Evolutionary conservation across 2,888 invertebrate species (phyloP).

Genomic region (Sabatieria punctata): DNA sequence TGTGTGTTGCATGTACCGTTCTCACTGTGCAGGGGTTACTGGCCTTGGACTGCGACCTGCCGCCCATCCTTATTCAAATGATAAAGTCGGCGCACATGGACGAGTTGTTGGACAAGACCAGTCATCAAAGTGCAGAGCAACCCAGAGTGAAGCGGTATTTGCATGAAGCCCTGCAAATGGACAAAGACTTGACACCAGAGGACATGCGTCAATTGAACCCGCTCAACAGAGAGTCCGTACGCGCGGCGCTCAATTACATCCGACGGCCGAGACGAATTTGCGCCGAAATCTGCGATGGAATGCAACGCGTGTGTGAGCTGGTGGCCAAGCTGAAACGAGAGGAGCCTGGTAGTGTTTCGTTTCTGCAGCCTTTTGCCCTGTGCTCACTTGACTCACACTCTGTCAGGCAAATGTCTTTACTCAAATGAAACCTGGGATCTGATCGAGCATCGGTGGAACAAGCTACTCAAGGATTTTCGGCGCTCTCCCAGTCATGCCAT

Average conservation of each 20-base stretch:
- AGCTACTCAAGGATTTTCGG: slow-evolving; percentile 91
- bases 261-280: slow-evolving; percentile 84
- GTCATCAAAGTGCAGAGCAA: slow-evolving; percentile 46
- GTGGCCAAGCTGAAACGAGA: too few relatives aligned
- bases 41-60: slow-evolving; percentile 86
- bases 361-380: too few relatives aligned
- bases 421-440: slow-evolving; percentile 96
- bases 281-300: slow-evolving; percentile 62
- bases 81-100: slow-evolving; percentile 89
- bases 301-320: too few relatives aligned
- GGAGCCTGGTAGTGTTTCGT: too few relatives aligned
- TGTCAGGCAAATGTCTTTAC: slow-evolving; percentile 47
- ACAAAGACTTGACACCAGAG: slow-evolving; percentile 63
- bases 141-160: slow-evolving; percentile 26
- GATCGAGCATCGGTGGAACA: slow-evolving; percentile 90
- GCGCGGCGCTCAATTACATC: slow-evolving; percentile 73
- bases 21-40: slow-evolving; percentile 50
- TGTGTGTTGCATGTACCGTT: background rate
- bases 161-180: slow-evolving; percentile 70
- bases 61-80: slow-evolving; percentile 92
- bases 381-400: too few relatives aligned
- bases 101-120: slow-evolving; percentile 73
- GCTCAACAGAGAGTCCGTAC: slow-evolving; percentile 56
- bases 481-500: slow-evolving; percentile 42
- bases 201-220: slow-evolving; percentile 51